phyloP scores from a whole-genome alignment of 2,797 vertebrate species.

The Sebastes baramenuke region DNA sequence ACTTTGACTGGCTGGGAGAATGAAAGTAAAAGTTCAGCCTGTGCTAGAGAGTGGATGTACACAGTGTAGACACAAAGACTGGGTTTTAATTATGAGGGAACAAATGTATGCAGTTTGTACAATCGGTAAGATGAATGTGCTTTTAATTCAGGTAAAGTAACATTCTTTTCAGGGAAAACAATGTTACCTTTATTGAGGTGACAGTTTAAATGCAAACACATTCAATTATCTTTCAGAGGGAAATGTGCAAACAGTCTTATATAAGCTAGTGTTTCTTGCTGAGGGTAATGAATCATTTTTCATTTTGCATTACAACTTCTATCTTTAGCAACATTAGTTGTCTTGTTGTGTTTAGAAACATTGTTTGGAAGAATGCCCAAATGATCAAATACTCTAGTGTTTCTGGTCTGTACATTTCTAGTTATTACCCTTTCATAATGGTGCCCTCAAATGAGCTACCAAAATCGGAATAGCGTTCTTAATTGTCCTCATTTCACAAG shows the following conservation, averaged over 20 bases:
- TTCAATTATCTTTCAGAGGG: not conserved
- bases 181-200: not conserved
- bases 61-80: not conserved
- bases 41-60: not conserved
- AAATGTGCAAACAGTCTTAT: not conserved
- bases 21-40: conserved; percentile 4
- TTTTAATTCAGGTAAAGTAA: conserved; percentile 4
- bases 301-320: not conserved
- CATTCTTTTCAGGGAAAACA: not conserved
- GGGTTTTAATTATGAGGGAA: conserved; percentile 10
- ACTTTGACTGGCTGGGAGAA: not conserved
- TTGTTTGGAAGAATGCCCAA: not conserved
- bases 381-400: not conserved
- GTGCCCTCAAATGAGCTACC: not conserved
- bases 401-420: not conserved
- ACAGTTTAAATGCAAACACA: not conserved
- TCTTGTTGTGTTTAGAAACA: not conserved
- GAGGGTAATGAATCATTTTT: not conserved
- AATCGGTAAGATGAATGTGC: not conserved
- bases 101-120: not conserved
- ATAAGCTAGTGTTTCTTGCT: not conserved
- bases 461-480: not conserved
- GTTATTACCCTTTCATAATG: not conserved
- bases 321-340: not conserved
- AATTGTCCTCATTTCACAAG: conserved; percentile 29